Evolutionary conservation across 1,140 invertebrate genomes (phyloP).

Genomic region (Hyles euphorbiae): DNA sequence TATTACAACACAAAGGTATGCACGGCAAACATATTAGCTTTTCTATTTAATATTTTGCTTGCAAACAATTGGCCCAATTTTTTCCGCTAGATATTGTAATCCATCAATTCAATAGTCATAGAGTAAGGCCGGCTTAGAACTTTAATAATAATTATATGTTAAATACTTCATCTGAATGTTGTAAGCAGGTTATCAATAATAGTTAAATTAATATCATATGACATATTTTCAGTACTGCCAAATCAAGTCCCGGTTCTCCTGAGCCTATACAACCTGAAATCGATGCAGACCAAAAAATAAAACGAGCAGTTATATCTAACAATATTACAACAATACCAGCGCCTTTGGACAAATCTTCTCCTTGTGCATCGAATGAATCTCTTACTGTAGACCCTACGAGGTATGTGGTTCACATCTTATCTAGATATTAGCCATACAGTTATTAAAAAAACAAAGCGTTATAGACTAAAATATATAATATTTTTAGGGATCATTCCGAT

Average conservation of each 20-base stretch:
- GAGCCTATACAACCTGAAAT: constrained; percentile 41
- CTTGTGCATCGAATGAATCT: constrained; percentile 88
- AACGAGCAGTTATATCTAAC: constrained; percentile 44
- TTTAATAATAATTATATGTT: no score
- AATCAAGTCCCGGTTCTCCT: constrained; percentile 76
- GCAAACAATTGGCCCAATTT: no score
- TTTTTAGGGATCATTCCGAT: constrained; percentile 89
- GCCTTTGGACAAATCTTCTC: constrained; percentile 76
- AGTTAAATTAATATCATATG: no score
- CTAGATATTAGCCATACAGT: background rate
- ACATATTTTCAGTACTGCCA: constrained; percentile 55
- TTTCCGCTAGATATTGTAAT: no score
- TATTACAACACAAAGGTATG: constrained; percentile 53
- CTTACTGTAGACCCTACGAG: constrained; percentile 83
- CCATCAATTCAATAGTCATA: no score
- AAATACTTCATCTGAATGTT: no score
- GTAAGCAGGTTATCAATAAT: no score
- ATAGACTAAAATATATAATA: no score
- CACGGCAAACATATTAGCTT: constrained; percentile 7
- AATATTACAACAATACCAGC: constrained; percentile 49
- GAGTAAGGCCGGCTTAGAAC: no score
- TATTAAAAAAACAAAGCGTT: no score
- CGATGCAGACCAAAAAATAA: constrained; percentile 45
- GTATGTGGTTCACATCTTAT: constrained; percentile 27
- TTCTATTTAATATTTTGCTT: no score